Evolutionary conservation across 2,113 vertebrate species (phyloP), one percentile per base, ranked within the genome.

Genomic region (Trogon melanurus): DNA sequence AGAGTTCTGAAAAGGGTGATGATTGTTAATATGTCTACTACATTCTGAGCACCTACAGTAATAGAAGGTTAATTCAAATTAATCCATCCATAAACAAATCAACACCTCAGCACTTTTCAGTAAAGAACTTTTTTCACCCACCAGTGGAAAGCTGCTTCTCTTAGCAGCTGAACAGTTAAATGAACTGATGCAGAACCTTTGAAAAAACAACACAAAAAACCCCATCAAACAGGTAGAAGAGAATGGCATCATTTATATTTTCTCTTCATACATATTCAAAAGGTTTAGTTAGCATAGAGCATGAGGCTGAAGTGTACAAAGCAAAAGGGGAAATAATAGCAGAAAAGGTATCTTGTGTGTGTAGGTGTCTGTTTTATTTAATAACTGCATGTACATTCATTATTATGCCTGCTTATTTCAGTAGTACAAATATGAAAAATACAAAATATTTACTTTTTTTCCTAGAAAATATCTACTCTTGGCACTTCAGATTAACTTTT

Each of bases 371-470:
- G 6, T 4, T 11, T 85, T 72, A 71, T 29, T 79, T 51, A 20
- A 1, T 30, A 65, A 34, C 4, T 6, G 2, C 17, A 54, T 6
- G 5, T 27, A 36, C 30, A 5, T 34, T 71, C 2, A 1, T 66
- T 50, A 54, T 11, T 20, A 16, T 12, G 11, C 3, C 4, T 11
- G 2, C 5, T 36, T 53, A 50, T 72, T 72, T 22, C 20, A 44
- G 53, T 38, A 75, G 34, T 20, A 51, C 9, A 36, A 56, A 53
- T 32, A 16, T 41, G 20, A 83, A 65, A 92, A 17, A 2, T 41
- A 41, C 6, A 65, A 70, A 5, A 78, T 57, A 47, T 19, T 32
- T 62, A 45, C 5, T 5, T 45, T 82, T 5, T 45, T 41, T 71
- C 17, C 53, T 75, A n/a, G 8, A 62, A 75, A 23, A 27, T 56